These are phyloP conservation scores for Schizothorax lantsangensis DNA, from an alignment of 2,797 vertebrate species.

Conservation along the genomic window DNA sequence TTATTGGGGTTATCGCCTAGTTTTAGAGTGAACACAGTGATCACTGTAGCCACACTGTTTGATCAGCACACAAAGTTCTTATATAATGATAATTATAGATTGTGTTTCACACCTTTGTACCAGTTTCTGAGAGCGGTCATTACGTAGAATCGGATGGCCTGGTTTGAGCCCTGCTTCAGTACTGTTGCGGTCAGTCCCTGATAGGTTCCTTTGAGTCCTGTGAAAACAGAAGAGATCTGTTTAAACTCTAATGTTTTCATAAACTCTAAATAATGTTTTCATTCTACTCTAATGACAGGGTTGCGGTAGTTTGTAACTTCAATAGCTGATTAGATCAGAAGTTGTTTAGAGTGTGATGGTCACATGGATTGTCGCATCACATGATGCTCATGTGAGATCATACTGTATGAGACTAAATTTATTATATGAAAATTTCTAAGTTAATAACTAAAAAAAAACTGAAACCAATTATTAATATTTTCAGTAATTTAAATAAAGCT, in stretches of 20 bases:
- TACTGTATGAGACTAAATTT: neutral
- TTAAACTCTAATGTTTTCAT: too few species aligned
- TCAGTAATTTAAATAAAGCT: neutral
- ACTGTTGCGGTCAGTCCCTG: constrained; percentile 94
- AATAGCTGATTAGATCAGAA: neutral
- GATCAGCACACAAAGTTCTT: neutral
- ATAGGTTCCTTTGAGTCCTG: constrained; percentile 93
- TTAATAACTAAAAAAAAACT: neutral
- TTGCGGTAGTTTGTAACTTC: neutral
- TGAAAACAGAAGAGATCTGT: neutral
- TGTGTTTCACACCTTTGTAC: constrained; percentile 88
- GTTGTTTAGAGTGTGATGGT: neutral
- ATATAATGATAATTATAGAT: neutral
- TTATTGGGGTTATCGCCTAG: constrained; percentile 90
- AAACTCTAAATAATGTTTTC: neutral
- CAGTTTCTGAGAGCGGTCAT: constrained; percentile 97
- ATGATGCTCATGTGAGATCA: constrained; percentile 9
- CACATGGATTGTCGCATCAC: neutral
- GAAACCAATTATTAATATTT: neutral
- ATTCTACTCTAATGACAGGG: neutral
- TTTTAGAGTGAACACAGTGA: constrained; percentile 22
- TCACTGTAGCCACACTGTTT: neutral
- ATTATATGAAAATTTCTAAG: neutral
- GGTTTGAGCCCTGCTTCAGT: constrained; percentile 96
- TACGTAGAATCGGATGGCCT: constrained; percentile 96